Conservation (phyloP, 2,113 vertebrate species). For the Oenanthe oenanthe region DNA sequence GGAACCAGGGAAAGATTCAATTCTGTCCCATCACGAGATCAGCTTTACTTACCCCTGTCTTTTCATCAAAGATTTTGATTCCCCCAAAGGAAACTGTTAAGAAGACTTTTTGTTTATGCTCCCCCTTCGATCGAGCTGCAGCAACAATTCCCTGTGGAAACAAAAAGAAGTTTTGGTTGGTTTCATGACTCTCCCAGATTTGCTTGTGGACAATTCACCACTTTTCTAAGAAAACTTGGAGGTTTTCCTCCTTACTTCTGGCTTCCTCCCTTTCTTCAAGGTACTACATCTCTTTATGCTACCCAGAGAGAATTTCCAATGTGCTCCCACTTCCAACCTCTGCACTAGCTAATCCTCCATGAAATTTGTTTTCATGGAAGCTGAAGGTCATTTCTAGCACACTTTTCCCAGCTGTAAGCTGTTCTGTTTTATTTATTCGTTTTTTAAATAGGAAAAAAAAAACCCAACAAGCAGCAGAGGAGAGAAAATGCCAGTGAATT, state of each 20-base stretch:
- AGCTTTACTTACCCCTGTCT: constrained; percentile 91
- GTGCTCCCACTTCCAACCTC: background rate
- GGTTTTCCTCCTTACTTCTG: background rate
- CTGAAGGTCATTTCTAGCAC: constrained; percentile 44
- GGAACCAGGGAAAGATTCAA: constrained; percentile 13
- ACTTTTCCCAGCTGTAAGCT: background rate
- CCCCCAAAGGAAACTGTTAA: constrained; percentile 97
- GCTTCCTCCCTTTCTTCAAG: background rate
- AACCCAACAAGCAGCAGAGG: background rate
- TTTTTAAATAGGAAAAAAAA: background rate
- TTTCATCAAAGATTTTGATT: constrained; percentile 99
- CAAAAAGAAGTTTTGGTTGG: constrained; percentile 39
- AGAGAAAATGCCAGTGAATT: background rate
- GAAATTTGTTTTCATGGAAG: constrained; percentile 35
- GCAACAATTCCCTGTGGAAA: constrained; percentile 89
- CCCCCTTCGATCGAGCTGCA: constrained; percentile 93
- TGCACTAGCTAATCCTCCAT: constrained; percentile 4
- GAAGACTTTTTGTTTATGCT: constrained; percentile 98
- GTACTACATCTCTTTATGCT: background rate
- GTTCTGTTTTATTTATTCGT: background rate
- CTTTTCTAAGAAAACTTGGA: background rate
- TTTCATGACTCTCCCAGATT: background rate
- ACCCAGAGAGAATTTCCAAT: background rate
- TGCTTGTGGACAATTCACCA: background rate
- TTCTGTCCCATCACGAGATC: background rate